phyloP scores from a whole-genome alignment of 2,797 vertebrate genomes.

The Eulemur albifrons region DNA sequence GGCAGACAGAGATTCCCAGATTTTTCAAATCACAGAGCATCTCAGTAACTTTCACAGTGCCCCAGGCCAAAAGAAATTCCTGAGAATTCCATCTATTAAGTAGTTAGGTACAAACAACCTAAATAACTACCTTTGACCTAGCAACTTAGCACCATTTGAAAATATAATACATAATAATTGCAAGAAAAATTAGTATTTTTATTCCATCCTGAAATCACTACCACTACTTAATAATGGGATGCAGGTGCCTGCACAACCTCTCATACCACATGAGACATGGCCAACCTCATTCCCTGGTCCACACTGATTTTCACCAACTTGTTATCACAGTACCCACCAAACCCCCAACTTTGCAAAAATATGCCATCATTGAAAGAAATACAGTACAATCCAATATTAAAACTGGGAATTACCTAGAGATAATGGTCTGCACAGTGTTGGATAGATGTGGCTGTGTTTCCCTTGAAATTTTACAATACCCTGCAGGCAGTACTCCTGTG shows the following conservation, averaged over 20 bases:
- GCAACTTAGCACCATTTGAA: background rate
- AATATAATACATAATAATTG: background rate
- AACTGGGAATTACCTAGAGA: background rate
- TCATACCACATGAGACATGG: fast-evolving
- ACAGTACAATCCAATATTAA: background rate
- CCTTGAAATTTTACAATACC: background rate
- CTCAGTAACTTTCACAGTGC: background rate
- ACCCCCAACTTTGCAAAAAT: background rate
- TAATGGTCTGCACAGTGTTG: background rate
- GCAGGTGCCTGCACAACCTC: background rate
- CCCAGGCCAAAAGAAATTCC: background rate
- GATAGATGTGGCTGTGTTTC: background rate
- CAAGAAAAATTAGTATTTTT: background rate
- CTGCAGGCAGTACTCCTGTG: background rate
- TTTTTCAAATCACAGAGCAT: background rate
- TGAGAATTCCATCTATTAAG: background rate
- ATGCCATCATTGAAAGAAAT: background rate
- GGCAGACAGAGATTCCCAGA: background rate
- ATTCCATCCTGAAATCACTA: background rate
- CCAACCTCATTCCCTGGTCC: background rate
- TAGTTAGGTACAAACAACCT: background rate
- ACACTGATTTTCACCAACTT: background rate
- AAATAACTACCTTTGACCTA: background rate
- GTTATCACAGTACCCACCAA: background rate
- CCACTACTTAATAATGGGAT: background rate